These are phyloP conservation scores for Drosophila ustulata DNA, from an alignment of 2,888 invertebrate species.

Conservation along the genomic window DNA sequence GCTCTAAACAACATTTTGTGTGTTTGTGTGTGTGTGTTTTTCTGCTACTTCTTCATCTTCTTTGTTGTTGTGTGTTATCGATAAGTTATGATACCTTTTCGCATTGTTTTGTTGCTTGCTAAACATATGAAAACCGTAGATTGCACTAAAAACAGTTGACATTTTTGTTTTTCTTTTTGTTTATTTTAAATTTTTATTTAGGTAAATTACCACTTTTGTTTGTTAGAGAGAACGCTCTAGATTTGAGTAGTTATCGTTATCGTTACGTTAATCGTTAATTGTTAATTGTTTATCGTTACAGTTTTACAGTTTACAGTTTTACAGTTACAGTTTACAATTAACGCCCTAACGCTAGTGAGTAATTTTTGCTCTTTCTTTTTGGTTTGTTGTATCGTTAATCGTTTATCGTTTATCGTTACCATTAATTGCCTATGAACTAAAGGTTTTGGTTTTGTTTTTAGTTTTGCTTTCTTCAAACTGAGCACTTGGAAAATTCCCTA, in stretches of 20 bases:
- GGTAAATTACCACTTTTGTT: constrained; percentile 1
- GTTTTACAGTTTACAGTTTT: constrained; percentile 46
- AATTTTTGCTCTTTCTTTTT: constrained; percentile 5
- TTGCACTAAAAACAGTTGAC: constrained; percentile 79
- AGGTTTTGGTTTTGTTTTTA: constrained; percentile 21
- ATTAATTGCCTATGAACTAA: constrained; percentile 42
- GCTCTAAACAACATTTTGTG: constrained; percentile 62
- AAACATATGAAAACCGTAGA: constrained; percentile 81
- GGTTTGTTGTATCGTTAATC: constrained; percentile 12
- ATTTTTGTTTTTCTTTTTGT: constrained; percentile 25
- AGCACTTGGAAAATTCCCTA: constrained; percentile 75
- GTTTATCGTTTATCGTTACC: constrained; percentile 38
- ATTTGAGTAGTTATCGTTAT: constrained; percentile 38
- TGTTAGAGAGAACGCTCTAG: constrained; percentile 57
- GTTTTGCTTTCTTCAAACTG: constrained; percentile 52
- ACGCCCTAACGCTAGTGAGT: constrained; percentile 48
- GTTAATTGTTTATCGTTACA: constrained; percentile 40
- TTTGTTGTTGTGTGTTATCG: constrained; percentile 20
- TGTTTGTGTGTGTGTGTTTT: neutral
- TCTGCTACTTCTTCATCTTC: neutral
- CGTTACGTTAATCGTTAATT: constrained; percentile 37
- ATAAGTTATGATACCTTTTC: constrained; percentile 30
- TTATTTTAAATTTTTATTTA: constrained; percentile 16
- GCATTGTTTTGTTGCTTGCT: constrained; percentile 40
- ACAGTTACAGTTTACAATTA: constrained; percentile 46